A percentile compares a stretch with the other conserved stretches of the same genome.
Evolutionary conservation across 2,888 invertebrate species (phyloP).

Genomic region (Esperia sulphurella): DNA sequence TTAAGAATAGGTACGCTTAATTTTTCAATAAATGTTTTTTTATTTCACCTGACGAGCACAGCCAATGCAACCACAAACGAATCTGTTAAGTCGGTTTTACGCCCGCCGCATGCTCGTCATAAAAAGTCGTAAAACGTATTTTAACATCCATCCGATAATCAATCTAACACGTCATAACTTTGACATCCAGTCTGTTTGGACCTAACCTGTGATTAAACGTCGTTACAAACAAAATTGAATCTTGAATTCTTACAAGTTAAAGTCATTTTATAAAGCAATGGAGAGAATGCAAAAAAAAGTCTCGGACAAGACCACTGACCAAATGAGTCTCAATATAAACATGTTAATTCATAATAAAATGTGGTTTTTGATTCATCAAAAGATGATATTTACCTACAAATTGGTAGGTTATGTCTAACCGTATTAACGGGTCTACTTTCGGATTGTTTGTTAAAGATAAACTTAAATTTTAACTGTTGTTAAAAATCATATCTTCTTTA

Average conservation of each 20-base stretch:
- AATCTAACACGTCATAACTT: conserved; percentile 81
- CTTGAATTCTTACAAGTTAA: conserved; percentile 16
- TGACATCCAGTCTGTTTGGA: conserved; percentile 72
- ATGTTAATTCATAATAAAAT: conserved; percentile 76
- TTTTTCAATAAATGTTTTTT: not conserved
- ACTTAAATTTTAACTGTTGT: not conserved
- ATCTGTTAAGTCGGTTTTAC: conserved; percentile 63
- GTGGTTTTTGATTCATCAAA: conserved; percentile 48
- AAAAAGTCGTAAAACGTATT: conserved; percentile 77
- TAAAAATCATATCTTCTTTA: too few species aligned
- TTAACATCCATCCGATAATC: conserved; percentile 80
- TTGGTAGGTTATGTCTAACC: conserved; percentile 51
- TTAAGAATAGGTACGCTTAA: not conserved
- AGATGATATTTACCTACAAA: conserved; percentile 65
- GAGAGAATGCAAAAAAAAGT: conserved; percentile 47
- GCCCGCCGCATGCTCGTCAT: conserved; percentile 67
- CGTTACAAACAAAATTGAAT: conserved; percentile 24
- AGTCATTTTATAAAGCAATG: conserved; percentile 18
- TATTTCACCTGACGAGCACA: conserved; percentile 21
- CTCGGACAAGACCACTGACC: conserved; percentile 51
- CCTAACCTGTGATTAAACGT: conserved; percentile 40
- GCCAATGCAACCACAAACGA: conserved; percentile 53
- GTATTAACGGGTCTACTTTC: conserved; percentile 46
- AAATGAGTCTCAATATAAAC: conserved; percentile 74
- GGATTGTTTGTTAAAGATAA: conserved; percentile 47